Percentiles rank a stretch among this genome's conserved stretches.
These are phyloP conservation scores for Poeciliopsis prolifica DNA, from an alignment of 2,113 vertebrate genomes.

Conservation along the genomic window DNA sequence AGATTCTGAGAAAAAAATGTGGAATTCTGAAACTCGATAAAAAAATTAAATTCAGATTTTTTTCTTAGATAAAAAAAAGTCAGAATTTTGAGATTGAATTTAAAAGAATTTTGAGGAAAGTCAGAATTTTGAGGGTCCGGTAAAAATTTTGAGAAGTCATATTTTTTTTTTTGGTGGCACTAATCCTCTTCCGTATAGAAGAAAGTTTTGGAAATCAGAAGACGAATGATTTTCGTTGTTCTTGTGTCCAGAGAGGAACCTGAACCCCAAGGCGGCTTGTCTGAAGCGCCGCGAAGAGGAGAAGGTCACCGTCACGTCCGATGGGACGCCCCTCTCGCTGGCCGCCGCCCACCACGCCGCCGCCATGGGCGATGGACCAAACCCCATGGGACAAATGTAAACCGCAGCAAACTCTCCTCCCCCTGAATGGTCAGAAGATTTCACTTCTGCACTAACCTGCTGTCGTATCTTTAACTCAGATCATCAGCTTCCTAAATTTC, in stretches of 20 bases:
- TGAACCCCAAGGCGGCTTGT: conserved; percentile 96
- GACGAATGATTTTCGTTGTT: neutral
- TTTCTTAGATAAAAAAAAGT: too few species aligned
- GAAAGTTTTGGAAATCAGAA: too few species aligned
- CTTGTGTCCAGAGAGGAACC: conserved; percentile 87
- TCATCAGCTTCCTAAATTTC: neutral
- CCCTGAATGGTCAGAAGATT: conserved; percentile 82
- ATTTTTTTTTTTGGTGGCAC: too few species aligned
- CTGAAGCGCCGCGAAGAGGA: conserved; percentile 97
- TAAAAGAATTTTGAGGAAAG: too few species aligned
- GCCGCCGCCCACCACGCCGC: conserved; percentile 86
- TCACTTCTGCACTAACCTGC: conserved; percentile 80
- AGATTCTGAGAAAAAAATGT: too few species aligned
- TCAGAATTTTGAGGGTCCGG: too few species aligned
- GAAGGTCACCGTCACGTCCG: conserved; percentile 90
- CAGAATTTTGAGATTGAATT: too few species aligned
- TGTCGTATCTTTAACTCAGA: conserved; percentile 72
- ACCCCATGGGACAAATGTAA: conserved; percentile 98
- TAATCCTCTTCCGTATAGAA: neutral
- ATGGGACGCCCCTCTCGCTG: conserved; percentile 88
- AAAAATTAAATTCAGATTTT: too few species aligned
- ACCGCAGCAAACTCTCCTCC: conserved; percentile 78
- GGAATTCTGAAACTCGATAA: too few species aligned
- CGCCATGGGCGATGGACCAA: conserved; percentile 90
- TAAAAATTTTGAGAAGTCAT: too few species aligned